phyloP scores from a whole-genome alignment of 30 jellyfish, hydroid and myxozoan species.

The Pseudorhiza aurosa region DNA sequence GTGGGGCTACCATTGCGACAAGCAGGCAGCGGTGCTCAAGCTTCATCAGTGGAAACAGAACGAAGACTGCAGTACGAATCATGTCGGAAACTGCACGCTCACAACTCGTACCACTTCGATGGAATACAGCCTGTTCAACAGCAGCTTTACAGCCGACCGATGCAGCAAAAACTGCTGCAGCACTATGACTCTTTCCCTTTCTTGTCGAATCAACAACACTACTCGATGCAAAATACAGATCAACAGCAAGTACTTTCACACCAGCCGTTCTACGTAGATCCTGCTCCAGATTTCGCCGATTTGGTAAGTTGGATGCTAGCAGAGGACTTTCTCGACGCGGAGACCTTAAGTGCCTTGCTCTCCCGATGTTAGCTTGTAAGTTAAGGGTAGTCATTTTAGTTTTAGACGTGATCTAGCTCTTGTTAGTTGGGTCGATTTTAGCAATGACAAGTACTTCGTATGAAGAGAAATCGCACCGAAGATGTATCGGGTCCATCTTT shows the following conservation, averaged over 20 bases:
- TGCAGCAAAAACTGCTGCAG: not conserved
- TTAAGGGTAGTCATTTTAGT: not conserved
- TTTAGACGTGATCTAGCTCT: constrained; percentile 19
- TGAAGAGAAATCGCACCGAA: not conserved
- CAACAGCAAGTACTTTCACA: not conserved
- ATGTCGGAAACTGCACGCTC: not conserved
- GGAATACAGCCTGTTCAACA: constrained; percentile 4
- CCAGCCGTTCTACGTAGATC: not conserved
- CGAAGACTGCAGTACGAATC: not conserved
- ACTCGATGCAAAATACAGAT: not conserved
- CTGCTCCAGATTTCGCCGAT: constrained; percentile 63
- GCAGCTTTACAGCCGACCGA: not conserved
- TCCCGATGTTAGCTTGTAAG: constrained; percentile 32
- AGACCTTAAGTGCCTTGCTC: constrained; percentile 32
- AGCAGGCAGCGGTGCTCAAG: not conserved
- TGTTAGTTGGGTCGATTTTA: constrained; percentile 11
- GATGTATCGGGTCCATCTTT: too few relatives aligned
- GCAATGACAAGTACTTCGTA: constrained; percentile 12
- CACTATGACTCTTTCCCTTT: not conserved
- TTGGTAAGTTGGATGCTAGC: constrained; percentile 82
- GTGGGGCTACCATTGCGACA: not conserved
- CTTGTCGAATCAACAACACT: not conserved
- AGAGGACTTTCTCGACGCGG: constrained; percentile 69
- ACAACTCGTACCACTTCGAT: not conserved
- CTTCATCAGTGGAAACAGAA: not conserved